phyloP scores from a whole-genome alignment of 2,888 invertebrate genomes.

The Choristoneura rosaceana region DNA sequence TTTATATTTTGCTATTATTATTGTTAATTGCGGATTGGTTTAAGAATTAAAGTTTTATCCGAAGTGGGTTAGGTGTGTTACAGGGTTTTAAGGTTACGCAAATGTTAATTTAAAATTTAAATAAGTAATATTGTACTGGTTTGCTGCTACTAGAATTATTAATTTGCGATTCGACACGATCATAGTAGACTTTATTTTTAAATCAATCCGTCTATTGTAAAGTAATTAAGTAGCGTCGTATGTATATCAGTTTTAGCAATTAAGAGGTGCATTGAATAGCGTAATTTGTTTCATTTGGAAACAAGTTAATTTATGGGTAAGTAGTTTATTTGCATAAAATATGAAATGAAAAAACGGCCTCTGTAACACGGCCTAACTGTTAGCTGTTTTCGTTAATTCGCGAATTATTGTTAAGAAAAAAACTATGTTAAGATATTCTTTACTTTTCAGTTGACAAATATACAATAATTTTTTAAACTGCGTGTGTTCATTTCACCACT shows the following conservation, averaged over 20 bases:
- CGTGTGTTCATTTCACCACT: conserved; percentile 47
- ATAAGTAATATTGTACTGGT: conserved; percentile 15
- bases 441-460: conserved; percentile 85
- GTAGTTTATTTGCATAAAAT: conserved; percentile 54
- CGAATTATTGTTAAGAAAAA: conserved; percentile 72
- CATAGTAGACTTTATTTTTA: conserved; percentile 25
- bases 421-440: conserved; percentile 79
- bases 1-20: conserved; percentile 72
- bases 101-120: conserved; percentile 32
- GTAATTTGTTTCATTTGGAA: conserved; percentile 62
- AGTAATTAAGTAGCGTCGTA: conserved; percentile 65
- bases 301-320: conserved; percentile 52
- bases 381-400: conserved; percentile 76
- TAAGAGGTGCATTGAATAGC: conserved; percentile 76
- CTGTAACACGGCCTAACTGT: conserved; percentile 69
- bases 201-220: conserved; percentile 51
- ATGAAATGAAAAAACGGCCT: conserved; percentile 35
- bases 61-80: conserved; percentile 37
- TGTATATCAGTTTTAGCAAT: conserved; percentile 76
- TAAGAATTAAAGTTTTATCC: conserved; percentile 43
- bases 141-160: conserved; percentile 40
- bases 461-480: conserved; percentile 75
- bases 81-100: conserved; percentile 38
- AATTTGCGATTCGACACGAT: background rate
- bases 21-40: conserved; percentile 53